A percentile compares a stretch with the other conserved stretches of the same genome.
Evolutionary conservation across 2,797 vertebrate genomes (phyloP).

Genomic region (Megaceryle alcyon): DNA sequence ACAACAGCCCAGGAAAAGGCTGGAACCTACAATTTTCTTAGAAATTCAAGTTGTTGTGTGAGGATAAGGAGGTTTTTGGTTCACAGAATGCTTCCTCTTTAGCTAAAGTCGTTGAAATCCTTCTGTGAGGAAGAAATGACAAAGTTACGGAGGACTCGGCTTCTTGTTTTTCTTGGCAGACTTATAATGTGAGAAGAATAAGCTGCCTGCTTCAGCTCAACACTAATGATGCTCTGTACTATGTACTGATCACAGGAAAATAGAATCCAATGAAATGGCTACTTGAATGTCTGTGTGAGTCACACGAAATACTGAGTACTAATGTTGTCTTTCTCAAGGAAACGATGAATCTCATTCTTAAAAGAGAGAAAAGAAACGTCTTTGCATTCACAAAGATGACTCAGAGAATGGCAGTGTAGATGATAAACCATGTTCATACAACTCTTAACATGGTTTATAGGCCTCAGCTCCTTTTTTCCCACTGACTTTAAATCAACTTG

Average conservation of each 20-base stretch:
- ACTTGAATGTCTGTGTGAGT: not conserved
- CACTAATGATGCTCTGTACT: not conserved
- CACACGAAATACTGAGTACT: not conserved
- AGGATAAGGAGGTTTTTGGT: not conserved
- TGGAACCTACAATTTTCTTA: not conserved
- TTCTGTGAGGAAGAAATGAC: not conserved
- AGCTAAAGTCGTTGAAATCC: not conserved
- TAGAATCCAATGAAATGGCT: not conserved
- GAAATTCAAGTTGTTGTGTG: not conserved
- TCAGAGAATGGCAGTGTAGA: not conserved
- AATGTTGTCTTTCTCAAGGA: not conserved
- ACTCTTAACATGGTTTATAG: not conserved
- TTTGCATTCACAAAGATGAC: not conserved
- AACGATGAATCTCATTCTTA: not conserved
- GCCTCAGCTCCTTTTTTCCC: not conserved
- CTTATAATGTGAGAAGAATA: constrained; percentile 9
- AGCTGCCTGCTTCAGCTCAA: not conserved
- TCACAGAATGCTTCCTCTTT: not conserved
- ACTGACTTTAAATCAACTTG: not conserved
- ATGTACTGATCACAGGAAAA: not conserved
- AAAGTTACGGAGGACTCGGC: not conserved
- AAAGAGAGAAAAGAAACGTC: not conserved
- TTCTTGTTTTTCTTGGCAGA: not conserved
- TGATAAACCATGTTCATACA: not conserved
- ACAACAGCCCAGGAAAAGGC: not conserved